Evolutionary conservation across 2,888 invertebrate genomes (phyloP).

Genomic region (Helobdella robusta): DNA sequence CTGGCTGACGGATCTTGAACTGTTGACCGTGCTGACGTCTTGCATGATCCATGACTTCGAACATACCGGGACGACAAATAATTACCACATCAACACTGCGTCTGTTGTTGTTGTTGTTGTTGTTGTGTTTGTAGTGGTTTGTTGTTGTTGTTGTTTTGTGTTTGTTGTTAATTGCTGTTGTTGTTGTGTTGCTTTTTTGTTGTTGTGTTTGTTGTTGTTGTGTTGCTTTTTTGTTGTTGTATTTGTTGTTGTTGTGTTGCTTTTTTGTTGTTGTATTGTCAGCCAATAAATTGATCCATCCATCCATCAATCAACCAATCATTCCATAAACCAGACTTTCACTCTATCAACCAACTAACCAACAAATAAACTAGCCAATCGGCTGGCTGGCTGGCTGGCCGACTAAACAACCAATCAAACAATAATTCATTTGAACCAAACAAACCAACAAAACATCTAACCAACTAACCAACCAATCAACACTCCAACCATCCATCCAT

Average conservation of each 20-base stretch:
- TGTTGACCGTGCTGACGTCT: conserved; percentile 81
- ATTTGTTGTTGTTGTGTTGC: not conserved
- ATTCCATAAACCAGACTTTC: not conserved
- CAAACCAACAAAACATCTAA: no score
- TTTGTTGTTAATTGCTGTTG: conserved; percentile 35
- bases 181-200: conserved; percentile 35
- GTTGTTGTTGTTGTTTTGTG: no score
- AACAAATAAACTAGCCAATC: not conserved
- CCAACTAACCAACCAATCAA: conserved; percentile 2
- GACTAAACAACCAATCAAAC: not conserved
- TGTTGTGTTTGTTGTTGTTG: not conserved
- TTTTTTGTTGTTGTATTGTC: not conserved
- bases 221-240: conserved; percentile 35
- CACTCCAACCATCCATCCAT: not conserved
- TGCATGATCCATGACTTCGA: conserved; percentile 89
- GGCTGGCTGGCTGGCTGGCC: no score
- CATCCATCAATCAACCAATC: not conserved
- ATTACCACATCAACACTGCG: conserved; percentile 91
- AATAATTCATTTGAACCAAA: not conserved
- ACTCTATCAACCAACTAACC: not conserved
- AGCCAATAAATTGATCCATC: not conserved
- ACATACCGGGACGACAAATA: conserved; percentile 92
- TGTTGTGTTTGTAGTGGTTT: not conserved
- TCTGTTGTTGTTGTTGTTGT: conserved; percentile 34
- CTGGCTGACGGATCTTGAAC: conserved; percentile 79